A percentile compares a stretch with the other conserved stretches of the same genome.
phyloP scores from a whole-genome alignment of 2,113 vertebrate genomes.

The Gulo gulo region DNA sequence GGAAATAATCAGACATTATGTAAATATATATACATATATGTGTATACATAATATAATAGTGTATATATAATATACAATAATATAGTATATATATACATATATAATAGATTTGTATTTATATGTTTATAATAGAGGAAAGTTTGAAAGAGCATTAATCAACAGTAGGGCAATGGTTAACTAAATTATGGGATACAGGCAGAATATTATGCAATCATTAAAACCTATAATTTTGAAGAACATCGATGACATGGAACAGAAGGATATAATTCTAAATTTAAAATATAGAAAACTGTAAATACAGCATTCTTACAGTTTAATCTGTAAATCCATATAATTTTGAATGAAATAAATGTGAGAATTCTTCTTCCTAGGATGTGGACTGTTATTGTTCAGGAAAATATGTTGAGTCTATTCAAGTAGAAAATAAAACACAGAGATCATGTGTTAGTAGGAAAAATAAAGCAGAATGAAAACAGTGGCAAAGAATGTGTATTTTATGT shows the following conservation, averaged over 20 bases:
- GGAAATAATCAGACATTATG: neutral
- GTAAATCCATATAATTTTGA: neutral
- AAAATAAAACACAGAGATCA: neutral
- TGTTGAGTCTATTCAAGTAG: neutral
- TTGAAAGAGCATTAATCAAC: neutral
- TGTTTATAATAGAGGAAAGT: neutral
- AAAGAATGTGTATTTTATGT: neutral
- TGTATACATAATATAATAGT: too few relatives aligned
- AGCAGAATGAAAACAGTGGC: neutral
- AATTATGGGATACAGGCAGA: neutral
- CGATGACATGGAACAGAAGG: neutral
- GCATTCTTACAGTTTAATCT: neutral
- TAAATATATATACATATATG: neutral
- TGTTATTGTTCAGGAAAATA: neutral
- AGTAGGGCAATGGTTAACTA: neutral
- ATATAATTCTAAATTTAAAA: neutral
- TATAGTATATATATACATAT: neutral
- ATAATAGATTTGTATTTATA: neutral
- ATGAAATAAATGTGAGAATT: neutral
- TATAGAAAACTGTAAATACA: neutral
- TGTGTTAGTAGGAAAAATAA: neutral
- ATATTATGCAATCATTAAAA: neutral
- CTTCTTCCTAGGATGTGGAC: neutral
- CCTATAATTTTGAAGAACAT: neutral
- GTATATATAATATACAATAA: neutral